A percentile compares a stretch with the other conserved stretches of the same genome.
Conservation (phyloP, 2,113 vertebrate genomes). For the Narcine bancroftii region DNA sequence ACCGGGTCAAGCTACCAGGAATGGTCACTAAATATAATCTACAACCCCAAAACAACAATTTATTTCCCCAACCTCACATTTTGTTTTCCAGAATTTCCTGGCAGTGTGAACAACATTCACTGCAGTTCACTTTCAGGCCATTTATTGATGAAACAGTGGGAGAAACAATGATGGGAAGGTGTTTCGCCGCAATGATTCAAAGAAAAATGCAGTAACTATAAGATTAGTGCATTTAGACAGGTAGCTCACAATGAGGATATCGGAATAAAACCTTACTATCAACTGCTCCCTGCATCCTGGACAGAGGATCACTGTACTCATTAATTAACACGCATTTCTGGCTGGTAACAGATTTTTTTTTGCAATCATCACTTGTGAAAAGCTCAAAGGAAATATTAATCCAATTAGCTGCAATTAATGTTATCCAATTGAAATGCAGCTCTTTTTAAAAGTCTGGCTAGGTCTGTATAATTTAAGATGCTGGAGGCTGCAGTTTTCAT, state of each 20-base stretch:
- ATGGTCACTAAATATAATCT: neutral
- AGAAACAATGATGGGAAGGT: neutral
- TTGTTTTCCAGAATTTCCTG: neutral
- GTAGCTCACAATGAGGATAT: neutral
- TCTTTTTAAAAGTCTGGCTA: neutral
- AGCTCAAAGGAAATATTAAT: neutral
- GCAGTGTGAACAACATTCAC: neutral
- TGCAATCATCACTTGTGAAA: neutral
- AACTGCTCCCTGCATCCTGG: neutral
- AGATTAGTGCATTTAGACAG: neutral
- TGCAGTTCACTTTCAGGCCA: neutral
- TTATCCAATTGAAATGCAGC: neutral
- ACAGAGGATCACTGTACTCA: neutral
- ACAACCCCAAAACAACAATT: neutral
- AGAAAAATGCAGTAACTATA: neutral
- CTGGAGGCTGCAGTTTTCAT: neutral
- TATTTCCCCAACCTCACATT: too few species aligned
- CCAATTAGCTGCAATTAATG: constrained; percentile 15
- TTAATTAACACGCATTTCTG: neutral
- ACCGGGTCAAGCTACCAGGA: neutral
- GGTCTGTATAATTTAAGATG: neutral
- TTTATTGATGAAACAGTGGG: neutral
- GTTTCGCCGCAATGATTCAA: neutral
- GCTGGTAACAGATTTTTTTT: neutral
- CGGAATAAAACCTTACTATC: neutral